These are phyloP conservation scores for Semnornis frantzii DNA, from an alignment of 2,113 vertebrate genomes.

Conservation along the genomic window DNA sequence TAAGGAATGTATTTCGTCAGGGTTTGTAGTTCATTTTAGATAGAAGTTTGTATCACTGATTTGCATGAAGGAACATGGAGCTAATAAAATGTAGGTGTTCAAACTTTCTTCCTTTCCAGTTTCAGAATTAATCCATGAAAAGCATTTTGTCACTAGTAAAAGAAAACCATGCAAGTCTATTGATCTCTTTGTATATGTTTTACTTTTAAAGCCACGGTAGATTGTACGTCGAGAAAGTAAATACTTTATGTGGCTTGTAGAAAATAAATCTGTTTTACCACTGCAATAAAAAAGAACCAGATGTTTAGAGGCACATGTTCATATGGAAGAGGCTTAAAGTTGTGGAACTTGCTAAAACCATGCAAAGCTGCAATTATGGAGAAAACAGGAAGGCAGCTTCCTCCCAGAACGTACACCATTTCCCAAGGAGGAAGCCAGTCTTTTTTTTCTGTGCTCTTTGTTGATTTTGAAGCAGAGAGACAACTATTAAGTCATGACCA, in stretches of 20 bases:
- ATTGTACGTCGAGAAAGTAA: conserved; percentile 42
- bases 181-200: conserved; percentile 14
- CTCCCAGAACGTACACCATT: conserved; percentile 83
- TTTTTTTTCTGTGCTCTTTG: conserved; percentile 75
- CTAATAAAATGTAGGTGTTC: conserved; percentile 50
- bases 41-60: neutral
- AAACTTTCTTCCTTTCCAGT: conserved; percentile 14
- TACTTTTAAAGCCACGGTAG: conserved; percentile 30
- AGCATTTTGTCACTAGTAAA: conserved; percentile 7
- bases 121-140: conserved; percentile 28
- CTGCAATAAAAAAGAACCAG: conserved; percentile 74
- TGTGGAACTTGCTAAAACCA: conserved; percentile 71
- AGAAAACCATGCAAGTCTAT: neutral
- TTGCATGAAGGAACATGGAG: conserved; percentile 34
- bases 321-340: conserved; percentile 75
- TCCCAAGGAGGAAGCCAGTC: conserved; percentile 87
- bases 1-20: conserved; percentile 26
- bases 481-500: conserved; percentile 73
- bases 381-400: conserved; percentile 96
- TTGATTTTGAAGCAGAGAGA: conserved; percentile 80
- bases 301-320: conserved; percentile 81
- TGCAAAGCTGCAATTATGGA: conserved; percentile 81
- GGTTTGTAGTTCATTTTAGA: conserved; percentile 23
- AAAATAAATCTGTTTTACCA: conserved; percentile 70
- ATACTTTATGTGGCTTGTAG: conserved; percentile 50